These are phyloP conservation scores for Dasyprocta punctata DNA, from an alignment of 2,113 vertebrate genomes.

Conservation along the genomic window DNA sequence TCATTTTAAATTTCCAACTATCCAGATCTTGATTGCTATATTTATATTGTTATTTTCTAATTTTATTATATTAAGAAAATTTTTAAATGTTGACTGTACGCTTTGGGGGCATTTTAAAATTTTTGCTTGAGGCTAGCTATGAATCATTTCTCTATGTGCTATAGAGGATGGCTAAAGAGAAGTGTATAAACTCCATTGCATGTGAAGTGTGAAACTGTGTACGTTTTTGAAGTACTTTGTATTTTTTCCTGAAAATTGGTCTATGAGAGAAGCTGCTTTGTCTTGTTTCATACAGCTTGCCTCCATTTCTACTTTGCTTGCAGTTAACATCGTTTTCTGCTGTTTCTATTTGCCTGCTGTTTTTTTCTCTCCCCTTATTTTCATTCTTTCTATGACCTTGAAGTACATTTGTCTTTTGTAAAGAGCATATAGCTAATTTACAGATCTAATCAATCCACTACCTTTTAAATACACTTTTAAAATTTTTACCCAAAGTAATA, in stretches of 20 bases:
- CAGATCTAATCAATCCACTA: not conserved
- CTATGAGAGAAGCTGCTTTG: not conserved
- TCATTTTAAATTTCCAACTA: slow-evolving; percentile 38
- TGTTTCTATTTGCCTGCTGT: not conserved
- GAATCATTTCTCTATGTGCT: not conserved
- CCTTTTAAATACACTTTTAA: not conserved
- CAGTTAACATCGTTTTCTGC: not conserved
- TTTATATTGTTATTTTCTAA: slow-evolving; percentile 23
- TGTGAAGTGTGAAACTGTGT: not conserved
- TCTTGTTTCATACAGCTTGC: not conserved
- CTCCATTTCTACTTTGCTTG: not conserved
- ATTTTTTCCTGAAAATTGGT: slow-evolving; percentile 1
- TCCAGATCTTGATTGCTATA: not conserved
- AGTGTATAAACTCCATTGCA: not conserved
- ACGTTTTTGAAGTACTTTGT: not conserved
- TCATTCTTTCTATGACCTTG: not conserved
- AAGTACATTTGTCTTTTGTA: not conserved
- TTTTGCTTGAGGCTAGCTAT: not conserved
- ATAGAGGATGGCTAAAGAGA: not conserved
- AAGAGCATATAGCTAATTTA: not conserved
- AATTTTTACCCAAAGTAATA: not conserved
- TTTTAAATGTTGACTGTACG: not conserved
- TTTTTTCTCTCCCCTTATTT: not conserved
- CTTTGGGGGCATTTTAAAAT: not conserved
- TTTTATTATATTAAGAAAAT: not conserved